Conservation (phyloP, 2,888 invertebrate genomes). For the Loripinus fragilis region DNA sequence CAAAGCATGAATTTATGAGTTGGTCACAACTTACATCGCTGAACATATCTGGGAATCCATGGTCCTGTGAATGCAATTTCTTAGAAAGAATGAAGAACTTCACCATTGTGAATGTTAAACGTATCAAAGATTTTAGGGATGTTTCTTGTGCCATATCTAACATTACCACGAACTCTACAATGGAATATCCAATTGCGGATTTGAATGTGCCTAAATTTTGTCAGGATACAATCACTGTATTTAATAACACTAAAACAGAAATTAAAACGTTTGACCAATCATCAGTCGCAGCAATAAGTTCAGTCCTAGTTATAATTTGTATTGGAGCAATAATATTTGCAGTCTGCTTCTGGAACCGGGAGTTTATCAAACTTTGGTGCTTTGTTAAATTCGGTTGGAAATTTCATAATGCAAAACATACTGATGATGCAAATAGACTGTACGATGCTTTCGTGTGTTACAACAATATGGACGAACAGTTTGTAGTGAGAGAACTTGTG, state of each 20-base stretch:
- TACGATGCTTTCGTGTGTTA: constrained; percentile 97
- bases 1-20: constrained; percentile 38
- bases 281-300: constrained; percentile 7
- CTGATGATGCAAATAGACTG: constrained; percentile 36
- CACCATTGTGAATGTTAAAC: background rate
- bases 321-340: constrained; percentile 47
- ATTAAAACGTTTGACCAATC: background rate
- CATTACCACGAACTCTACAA: background rate
- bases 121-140: constrained; percentile 20
- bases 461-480: constrained; percentile 90
- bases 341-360: constrained; percentile 29
- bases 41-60: constrained; percentile 55
- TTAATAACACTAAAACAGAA: constrained; percentile 19
- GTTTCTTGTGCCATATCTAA: constrained; percentile 18
- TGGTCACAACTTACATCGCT: constrained; percentile 47
- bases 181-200: background rate
- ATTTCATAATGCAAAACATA: constrained; percentile 33
- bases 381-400: constrained; percentile 36
- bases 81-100: constrained; percentile 22
- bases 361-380: constrained; percentile 36
- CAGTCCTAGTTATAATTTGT: constrained; percentile 35
- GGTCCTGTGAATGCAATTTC: constrained; percentile 59
- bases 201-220: no score
- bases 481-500: constrained; percentile 92
- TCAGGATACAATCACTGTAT: constrained; percentile 20